Evolutionary conservation across 1,140 invertebrate species (phyloP).

Genomic region (Drosophila lacertosa): DNA sequence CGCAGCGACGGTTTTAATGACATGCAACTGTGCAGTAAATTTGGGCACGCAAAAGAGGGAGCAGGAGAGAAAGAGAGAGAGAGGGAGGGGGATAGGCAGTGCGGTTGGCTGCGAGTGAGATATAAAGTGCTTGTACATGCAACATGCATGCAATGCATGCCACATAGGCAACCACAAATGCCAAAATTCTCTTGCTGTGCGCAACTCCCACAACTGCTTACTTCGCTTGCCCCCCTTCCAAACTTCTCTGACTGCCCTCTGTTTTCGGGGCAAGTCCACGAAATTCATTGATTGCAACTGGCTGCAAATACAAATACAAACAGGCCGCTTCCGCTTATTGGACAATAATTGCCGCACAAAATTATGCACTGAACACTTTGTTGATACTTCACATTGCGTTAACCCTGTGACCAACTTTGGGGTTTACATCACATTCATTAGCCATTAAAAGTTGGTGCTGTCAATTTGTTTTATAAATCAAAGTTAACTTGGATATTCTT

Average conservation of each 20-base stretch:
- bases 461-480: no score
- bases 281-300: constrained; percentile 53
- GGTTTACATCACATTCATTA: background rate
- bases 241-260: no score
- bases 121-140: constrained; percentile 13
- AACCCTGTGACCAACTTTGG: constrained; percentile 2
- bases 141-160: constrained; percentile 25
- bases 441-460: background rate
- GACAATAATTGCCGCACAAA: constrained; percentile 53
- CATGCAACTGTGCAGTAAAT: constrained; percentile 46
- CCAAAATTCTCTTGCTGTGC: constrained; percentile 44
- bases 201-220: background rate
- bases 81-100: background rate
- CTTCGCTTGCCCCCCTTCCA: no score
- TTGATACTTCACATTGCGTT: background rate
- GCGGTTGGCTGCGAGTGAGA: constrained; percentile 2
- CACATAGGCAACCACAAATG: constrained; percentile 48
- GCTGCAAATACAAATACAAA: constrained; percentile 47
- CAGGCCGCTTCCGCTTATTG: constrained; percentile 47
- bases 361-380: constrained; percentile 38
- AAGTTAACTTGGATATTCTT: no score
- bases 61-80: background rate
- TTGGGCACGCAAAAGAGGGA: constrained; percentile 27
- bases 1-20: constrained; percentile 33
- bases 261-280: constrained; percentile 26